These are phyloP conservation scores for Melanostoma mellinum DNA, from an alignment of 2,888 invertebrate species.

Conservation along the genomic window DNA sequence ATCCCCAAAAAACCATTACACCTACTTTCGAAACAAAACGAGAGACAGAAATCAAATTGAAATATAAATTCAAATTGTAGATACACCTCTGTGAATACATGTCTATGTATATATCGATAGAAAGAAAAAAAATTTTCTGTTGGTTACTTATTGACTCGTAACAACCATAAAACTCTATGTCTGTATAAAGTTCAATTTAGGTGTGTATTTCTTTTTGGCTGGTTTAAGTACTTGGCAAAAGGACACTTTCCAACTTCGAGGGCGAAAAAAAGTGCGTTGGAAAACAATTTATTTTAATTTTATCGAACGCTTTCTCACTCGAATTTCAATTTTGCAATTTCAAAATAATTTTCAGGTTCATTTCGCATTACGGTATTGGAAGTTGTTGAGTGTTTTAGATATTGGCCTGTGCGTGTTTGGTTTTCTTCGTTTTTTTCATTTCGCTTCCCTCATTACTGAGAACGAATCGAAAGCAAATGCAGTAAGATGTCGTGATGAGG, in stretches of 20 bases:
- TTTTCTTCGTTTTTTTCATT: not conserved
- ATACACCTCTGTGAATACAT: not conserved
- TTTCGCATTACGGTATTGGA: slow-evolving; percentile 8
- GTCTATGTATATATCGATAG: too few species aligned
- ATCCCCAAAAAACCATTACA: too few species aligned
- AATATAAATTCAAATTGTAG: slow-evolving; percentile 61
- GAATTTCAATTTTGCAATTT: slow-evolving; percentile 66
- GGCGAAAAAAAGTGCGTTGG: slow-evolving; percentile 1
- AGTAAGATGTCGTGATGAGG: slow-evolving; percentile 34
- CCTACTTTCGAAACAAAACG: slow-evolving; percentile 8
- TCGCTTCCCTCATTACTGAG: slow-evolving; percentile 15
- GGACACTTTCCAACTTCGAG: slow-evolving; percentile 18
- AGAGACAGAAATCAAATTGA: slow-evolving; percentile 57
- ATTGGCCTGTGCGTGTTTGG: not conserved
- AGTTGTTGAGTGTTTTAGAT: not conserved
- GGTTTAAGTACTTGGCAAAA: slow-evolving; percentile 9
- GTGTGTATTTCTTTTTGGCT: not conserved
- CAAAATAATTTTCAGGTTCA: slow-evolving; percentile 65
- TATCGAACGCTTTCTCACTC: slow-evolving; percentile 46
- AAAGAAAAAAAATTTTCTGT: slow-evolving; percentile 5
- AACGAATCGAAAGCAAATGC: slow-evolving; percentile 11
- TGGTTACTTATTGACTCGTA: slow-evolving; percentile 46
- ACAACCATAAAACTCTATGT: slow-evolving; percentile 21
- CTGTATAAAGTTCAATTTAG: not conserved
- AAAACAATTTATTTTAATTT: slow-evolving; percentile 65